Percentiles rank a stretch among this genome's conserved stretches.
Evolutionary conservation across 1,140 invertebrate species (phyloP).

Genomic region (Battus philenor): DNA sequence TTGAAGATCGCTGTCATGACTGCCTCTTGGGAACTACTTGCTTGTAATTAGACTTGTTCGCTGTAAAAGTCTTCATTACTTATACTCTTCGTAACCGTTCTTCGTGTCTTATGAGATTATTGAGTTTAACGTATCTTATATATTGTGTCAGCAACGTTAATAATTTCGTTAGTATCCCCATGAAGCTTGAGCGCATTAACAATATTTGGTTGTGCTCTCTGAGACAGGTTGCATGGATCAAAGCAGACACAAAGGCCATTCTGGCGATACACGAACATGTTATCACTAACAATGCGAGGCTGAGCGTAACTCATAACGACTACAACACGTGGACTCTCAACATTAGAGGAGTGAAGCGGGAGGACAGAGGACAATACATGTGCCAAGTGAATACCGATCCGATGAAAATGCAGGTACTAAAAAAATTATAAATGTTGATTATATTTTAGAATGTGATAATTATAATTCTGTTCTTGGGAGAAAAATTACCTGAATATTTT

Average conservation of each 20-base stretch:
- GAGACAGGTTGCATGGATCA: slow-evolving; percentile 92
- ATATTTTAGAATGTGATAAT: too few relatives aligned
- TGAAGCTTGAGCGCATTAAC: slow-evolving; percentile 19
- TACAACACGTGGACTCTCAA: slow-evolving; percentile 92
- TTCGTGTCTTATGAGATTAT: slow-evolving; percentile 1
- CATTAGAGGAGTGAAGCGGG: slow-evolving; percentile 86
- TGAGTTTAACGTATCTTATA: slow-evolving; percentile 1
- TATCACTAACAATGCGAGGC: slow-evolving; percentile 91
- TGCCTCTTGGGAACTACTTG: slow-evolving; percentile 66
- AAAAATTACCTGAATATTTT: too few relatives aligned
- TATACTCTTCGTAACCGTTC: slow-evolving; percentile 32
- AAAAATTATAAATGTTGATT: not conserved
- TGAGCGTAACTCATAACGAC: slow-evolving; percentile 91
- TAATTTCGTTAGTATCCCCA: slow-evolving; percentile 11
- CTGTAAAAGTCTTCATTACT: slow-evolving; percentile 55
- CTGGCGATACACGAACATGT: slow-evolving; percentile 94
- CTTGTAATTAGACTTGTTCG: slow-evolving; percentile 71
- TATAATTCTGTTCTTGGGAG: too few relatives aligned
- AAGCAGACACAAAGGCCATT: slow-evolving; percentile 93
- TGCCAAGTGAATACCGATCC: slow-evolving; percentile 96
- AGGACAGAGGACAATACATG: slow-evolving; percentile 92
- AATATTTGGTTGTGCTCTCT: slow-evolving; percentile 24
- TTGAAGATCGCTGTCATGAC: slow-evolving; percentile 62
- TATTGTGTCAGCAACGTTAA: not conserved
- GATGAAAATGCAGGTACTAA: slow-evolving; percentile 91